phyloP scores from a whole-genome alignment of 2,113 vertebrate genomes.

The Chlorocebus sabaeus region DNA sequence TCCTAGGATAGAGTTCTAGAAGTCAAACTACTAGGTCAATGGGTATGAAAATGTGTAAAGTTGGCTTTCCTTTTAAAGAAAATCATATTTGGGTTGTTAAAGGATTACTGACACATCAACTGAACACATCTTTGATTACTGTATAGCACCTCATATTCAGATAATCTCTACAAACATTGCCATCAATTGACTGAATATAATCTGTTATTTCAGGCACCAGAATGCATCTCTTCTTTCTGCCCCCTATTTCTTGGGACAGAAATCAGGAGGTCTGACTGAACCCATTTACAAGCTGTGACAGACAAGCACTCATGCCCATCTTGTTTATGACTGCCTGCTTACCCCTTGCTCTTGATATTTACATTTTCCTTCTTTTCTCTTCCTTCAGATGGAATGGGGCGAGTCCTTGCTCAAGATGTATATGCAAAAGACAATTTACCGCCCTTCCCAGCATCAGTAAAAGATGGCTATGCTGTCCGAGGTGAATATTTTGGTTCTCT shows the following conservation, averaged over 20 bases:
- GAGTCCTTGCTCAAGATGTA: conserved; percentile 99
- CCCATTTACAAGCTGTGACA: background rate
- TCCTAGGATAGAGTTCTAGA: conserved; percentile 26
- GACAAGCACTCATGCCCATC: background rate
- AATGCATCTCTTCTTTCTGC: conserved; percentile 39
- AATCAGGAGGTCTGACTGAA: conserved; percentile 5
- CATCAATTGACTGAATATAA: conserved; percentile 18
- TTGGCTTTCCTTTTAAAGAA: conserved; percentile 50
- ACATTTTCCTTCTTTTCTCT: conserved; percentile 23
- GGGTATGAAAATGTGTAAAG: conserved; percentile 14
- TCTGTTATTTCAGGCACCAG: conserved; percentile 35
- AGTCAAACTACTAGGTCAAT: background rate
- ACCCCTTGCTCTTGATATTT: background rate
- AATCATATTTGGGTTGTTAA: conserved; percentile 32
- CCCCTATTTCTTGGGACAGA: background rate
- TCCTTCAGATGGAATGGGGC: conserved; percentile 95
- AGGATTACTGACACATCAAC: background rate
- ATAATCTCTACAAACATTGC: conserved; percentile 7
- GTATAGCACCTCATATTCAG: background rate
- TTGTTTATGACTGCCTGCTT: background rate
- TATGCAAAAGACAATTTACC: conserved; percentile 99
- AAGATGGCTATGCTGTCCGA: conserved; percentile 99
- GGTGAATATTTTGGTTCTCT: conserved; percentile 83
- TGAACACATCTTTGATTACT: conserved; percentile 35
- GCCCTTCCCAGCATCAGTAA: conserved; percentile 98